These are phyloP conservation scores for Vicugna pacos DNA, from an alignment of 2,113 vertebrate genomes.

Conservation along the genomic window DNA sequence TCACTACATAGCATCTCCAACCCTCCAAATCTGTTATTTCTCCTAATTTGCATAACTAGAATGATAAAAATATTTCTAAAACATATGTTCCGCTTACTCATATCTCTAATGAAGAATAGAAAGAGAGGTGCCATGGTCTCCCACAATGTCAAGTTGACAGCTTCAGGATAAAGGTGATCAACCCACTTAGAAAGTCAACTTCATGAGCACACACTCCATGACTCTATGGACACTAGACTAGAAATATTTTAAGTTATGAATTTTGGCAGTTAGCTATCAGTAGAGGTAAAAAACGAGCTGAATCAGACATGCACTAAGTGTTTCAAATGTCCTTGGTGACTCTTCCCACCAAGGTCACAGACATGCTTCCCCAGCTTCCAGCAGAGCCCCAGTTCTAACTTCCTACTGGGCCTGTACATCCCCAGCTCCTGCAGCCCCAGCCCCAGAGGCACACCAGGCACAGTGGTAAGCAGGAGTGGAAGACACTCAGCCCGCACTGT, in stretches of 20 bases:
- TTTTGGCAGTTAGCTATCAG: background rate
- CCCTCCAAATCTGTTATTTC: background rate
- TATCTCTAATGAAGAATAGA: background rate
- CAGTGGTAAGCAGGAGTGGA: background rate
- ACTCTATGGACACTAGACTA: background rate
- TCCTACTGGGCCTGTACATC: background rate
- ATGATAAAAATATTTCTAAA: slow-evolving; percentile 18
- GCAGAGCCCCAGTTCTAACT: background rate
- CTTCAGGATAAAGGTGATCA: background rate
- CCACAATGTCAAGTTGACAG: background rate
- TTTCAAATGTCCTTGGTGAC: background rate
- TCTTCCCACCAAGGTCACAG: background rate
- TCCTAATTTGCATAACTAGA: background rate
- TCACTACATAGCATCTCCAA: background rate
- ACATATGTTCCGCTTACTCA: background rate
- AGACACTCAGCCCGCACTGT: background rate
- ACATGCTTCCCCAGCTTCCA: background rate
- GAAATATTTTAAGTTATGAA: background rate
- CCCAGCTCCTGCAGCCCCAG: background rate
- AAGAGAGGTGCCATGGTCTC: background rate
- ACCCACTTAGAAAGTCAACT: background rate
- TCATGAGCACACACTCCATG: background rate
- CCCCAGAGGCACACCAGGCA: background rate
- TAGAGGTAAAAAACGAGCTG: background rate
- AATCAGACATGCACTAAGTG: background rate